A percentile compares a stretch with the other conserved stretches of the same genome.
Evolutionary conservation across 2,888 invertebrate species (phyloP).

Genomic region (Oscheius sp.): DNA sequence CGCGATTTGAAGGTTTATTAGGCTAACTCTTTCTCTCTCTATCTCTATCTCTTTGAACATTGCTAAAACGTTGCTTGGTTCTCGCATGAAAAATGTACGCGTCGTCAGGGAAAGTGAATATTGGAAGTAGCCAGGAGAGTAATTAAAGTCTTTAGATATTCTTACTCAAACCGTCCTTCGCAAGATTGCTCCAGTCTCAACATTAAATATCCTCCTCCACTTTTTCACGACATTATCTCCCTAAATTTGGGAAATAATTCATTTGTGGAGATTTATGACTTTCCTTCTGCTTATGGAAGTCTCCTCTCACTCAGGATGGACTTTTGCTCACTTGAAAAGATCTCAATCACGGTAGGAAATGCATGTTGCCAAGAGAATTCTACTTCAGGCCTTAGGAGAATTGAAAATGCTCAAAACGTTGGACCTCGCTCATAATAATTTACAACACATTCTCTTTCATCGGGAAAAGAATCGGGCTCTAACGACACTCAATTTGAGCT

Average conservation of each 20-base stretch:
- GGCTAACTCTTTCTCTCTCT: too few relatives aligned
- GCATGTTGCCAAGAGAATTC: neutral
- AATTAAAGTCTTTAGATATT: slow-evolving; percentile 33
- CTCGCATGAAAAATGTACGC: too few relatives aligned
- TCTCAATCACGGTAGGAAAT: slow-evolving; percentile 36
- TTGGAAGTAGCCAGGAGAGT: too few relatives aligned
- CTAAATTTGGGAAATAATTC: slow-evolving; percentile 44
- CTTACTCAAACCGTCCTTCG: slow-evolving; percentile 47
- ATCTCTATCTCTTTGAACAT: too few relatives aligned
- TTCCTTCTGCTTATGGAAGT: slow-evolving; percentile 37
- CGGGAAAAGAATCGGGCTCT: neutral
- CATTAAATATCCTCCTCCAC: slow-evolving; percentile 32
- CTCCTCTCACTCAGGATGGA: slow-evolving; percentile 43
- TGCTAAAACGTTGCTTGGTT: too few relatives aligned
- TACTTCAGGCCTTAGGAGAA: slow-evolving; percentile 17
- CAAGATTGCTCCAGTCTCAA: slow-evolving; percentile 40
- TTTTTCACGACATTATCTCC: slow-evolving; percentile 38
- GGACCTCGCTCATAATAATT: slow-evolving; percentile 24
- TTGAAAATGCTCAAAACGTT: slow-evolving; percentile 15
- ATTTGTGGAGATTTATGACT: slow-evolving; percentile 28
- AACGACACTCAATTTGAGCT: slow-evolving; percentile 21
- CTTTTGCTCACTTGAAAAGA: slow-evolving; percentile 38
- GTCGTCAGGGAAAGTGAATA: too few relatives aligned
- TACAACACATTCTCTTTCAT: slow-evolving; percentile 19
- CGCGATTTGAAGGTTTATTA: too few relatives aligned